A percentile compares a stretch with the other conserved stretches of the same genome.
These are phyloP conservation scores for Lasioglossum morio DNA, from an alignment of 2,888 invertebrate species.

Conservation along the genomic window DNA sequence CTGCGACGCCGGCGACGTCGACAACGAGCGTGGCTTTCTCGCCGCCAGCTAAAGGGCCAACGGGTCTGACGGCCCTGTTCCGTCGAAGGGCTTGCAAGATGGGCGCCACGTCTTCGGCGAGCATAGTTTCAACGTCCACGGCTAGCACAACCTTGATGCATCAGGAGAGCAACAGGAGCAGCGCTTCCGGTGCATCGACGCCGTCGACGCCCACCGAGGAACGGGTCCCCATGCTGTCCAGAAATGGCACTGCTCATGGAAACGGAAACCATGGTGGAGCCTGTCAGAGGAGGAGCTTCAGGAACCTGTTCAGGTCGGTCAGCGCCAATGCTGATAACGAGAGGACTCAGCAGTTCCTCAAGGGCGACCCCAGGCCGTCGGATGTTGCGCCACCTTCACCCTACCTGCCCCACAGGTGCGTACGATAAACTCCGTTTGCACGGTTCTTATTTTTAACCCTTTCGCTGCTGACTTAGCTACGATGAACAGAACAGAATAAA, in stretches of 20 bases:
- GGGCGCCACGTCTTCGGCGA: constrained; percentile 77
- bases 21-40: constrained; percentile 48
- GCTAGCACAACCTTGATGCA: constrained; percentile 72
- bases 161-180: constrained; percentile 64
- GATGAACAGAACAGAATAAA: too few species aligned
- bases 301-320: constrained; percentile 88
- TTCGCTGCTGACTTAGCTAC: too few species aligned
- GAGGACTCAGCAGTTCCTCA: constrained; percentile 88
- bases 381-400: constrained; percentile 88
- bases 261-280: constrained; percentile 42
- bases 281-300: constrained; percentile 85
- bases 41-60: constrained; percentile 59
- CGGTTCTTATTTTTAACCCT: background rate
- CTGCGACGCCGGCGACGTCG: constrained; percentile 53
- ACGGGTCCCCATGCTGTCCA: constrained; percentile 70
- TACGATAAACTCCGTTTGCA: background rate
- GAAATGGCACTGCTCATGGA: constrained; percentile 39
- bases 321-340: constrained; percentile 88
- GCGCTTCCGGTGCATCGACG: constrained; percentile 69
- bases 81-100: constrained; percentile 69
- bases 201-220: constrained; percentile 76
- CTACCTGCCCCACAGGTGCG: constrained; percentile 78
- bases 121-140: constrained; percentile 71
- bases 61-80: constrained; percentile 78
- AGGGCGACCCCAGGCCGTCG: constrained; percentile 89